Conservation (phyloP, 2,797 vertebrate genomes). For the Parambassis ranga region DNA sequence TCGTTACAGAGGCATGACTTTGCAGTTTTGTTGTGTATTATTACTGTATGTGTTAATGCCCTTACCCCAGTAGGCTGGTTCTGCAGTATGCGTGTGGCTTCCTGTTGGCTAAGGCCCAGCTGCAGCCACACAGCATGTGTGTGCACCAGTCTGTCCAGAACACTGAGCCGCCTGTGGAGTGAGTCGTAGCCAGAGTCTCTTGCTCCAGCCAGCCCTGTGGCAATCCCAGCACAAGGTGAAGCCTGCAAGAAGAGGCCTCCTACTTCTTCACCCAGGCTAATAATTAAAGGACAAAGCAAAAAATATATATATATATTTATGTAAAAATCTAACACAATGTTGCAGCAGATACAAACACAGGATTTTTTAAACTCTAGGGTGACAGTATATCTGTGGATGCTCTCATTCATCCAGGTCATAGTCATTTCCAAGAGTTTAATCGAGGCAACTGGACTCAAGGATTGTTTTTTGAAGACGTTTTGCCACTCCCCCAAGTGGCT, state of each 20-base stretch:
- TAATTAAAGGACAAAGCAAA: background rate
- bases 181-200: conserved; percentile 94
- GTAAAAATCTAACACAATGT: no score
- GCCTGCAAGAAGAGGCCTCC: conserved; percentile 80
- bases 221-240: conserved; percentile 57
- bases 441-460: no score
- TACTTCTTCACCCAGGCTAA: conserved; percentile 82
- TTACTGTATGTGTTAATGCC: no score
- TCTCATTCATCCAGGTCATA: no score
- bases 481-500: no score
- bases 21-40: no score
- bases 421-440: no score
- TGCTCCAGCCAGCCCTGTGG: conserved; percentile 63
- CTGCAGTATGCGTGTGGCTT: conserved; percentile 80
- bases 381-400: no score
- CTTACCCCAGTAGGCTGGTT: conserved; percentile 88
- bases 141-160: conserved; percentile 89
- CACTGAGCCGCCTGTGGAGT: conserved; percentile 86
- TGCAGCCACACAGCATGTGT: conserved; percentile 93
- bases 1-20: no score
- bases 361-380: no score
- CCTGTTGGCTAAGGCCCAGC: conserved; percentile 83
- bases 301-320: no score
- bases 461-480: no score
- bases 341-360: background rate